Conservation (phyloP, 2,797 vertebrate genomes). For the Sciurus vulgaris region DNA sequence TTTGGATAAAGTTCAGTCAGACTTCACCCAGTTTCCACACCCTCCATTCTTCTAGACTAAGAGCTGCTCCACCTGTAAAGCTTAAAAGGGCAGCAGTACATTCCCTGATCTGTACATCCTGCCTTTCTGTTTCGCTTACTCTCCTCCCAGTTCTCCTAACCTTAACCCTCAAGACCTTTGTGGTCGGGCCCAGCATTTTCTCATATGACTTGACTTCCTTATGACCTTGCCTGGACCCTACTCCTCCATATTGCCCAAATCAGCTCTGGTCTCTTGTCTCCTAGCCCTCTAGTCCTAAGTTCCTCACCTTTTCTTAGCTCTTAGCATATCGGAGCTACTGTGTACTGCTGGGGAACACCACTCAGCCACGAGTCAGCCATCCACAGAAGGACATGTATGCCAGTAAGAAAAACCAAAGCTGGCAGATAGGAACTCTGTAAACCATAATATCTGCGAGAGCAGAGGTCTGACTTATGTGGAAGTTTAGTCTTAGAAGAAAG, state of each 20-base stretch:
- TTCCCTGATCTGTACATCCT: background rate
- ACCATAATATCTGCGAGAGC: background rate
- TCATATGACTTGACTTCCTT: background rate
- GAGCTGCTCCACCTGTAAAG: background rate
- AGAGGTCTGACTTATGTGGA: background rate
- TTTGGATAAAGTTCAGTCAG: background rate
- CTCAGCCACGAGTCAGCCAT: background rate
- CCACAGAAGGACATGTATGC: background rate
- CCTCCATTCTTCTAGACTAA: background rate
- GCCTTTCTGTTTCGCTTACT: background rate
- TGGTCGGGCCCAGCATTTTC: background rate
- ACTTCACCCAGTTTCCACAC: background rate
- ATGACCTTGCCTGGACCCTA: background rate
- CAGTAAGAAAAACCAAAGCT: background rate
- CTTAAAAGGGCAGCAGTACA: background rate
- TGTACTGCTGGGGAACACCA: background rate
- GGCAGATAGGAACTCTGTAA: background rate
- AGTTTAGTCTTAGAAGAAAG: background rate
- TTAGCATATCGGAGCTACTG: background rate
- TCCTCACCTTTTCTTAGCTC: background rate
- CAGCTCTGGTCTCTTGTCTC: background rate
- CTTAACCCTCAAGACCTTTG: slow-evolving; percentile 4
- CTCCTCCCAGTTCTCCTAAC: background rate
- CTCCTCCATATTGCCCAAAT: background rate
- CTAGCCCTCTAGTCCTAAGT: background rate